Base-by-base conservation (phyloP, 1,140 invertebrate species). In the Apis florea region DNA sequence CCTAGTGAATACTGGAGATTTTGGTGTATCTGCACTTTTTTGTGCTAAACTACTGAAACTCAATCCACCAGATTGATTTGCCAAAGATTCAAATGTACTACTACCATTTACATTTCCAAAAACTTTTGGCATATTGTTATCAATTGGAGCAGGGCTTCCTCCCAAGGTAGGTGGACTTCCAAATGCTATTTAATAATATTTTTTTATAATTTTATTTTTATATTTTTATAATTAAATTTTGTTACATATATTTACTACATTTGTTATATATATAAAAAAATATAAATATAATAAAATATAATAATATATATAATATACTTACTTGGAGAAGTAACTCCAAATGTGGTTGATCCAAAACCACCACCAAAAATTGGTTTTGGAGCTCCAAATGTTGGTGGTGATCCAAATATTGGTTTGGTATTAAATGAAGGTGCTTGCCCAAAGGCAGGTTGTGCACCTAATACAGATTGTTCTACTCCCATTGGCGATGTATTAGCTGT, bases 41-140 rank as follows among this genome's bases (percentile, higher is more conserved):
- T 93, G 93, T 4, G 93, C 93, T 74, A 94, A 86, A 83, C 92
- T 93, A 58, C 91, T 90, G 49, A 94, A 94, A 17, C 91, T 92
- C n/a, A 93, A 82, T 8, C 89, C 92, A 58, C 89, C 91, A 17
- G 89, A 70, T 84, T 94, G 93, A 67, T 79, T 89, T 10, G 91
- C 92, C 51, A 93, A 82, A 26, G 90, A 85, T 87, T 93, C 93
- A 73, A 94, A 94, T 0, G 90, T 93, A 69, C 70, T 92, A 47
- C 73, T 90, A 24, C 89, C 91, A 63, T 51, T 47, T 31, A 82
- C 74, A 31, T 83, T 88, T 61, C 92, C 92, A 76, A 93, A 93
- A 74, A 93, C 90, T 87, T 92, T 92, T 6, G 90, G 86, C 90
- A 91, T 90, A 13, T 79, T 74, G 54, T 89, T 91, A 72, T 90